Base-by-base conservation (phyloP, 2,797 vertebrate genomes). In the Myotis findleyi region DNA sequence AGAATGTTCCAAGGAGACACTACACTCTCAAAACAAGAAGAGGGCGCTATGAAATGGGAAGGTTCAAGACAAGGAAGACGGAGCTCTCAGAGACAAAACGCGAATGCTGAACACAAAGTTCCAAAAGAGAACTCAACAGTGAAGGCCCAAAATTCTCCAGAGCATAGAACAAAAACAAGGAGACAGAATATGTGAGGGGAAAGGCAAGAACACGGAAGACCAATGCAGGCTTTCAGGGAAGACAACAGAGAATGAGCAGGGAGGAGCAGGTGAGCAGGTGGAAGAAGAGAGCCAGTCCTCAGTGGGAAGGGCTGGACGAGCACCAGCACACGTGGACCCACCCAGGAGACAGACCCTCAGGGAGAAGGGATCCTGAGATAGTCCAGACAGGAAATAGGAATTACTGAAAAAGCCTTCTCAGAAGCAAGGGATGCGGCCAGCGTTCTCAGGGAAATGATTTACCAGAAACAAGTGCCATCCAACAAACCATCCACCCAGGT, bases 291-390 rank as follows among this genome's bases (percentile, higher is more conserved):
- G 11, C 20, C 5, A 6, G 33, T 5, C 23, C 82, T n/a, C 66
- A 12, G n/a, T 0, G 51, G 33, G 0, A 30, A 75, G 41, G 36
- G 44, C 76, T n/a, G 44, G 44, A 20, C 38, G n/a, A 14, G 73
- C 33, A 41, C 53, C 49, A 10, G 4, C 6, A 36, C 25, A 23
- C 12, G 33, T 2, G 76, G 16, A 30, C 13, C 20, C 38, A 18
- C 27, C 55, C 41, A 2, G 0, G 0, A 1, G 1, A 5, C 3
- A 14, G 3, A 30, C 5, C 47, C 23, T 3, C 7, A 7, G 57
- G 23, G 33, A 55, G 87, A 71, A 41, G 49, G 36, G 27, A 10
- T 16, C 44, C 55, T 23, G 1, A 36, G 27, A 47, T 36, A 20
- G 18, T 13, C 25, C 27, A 49, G 41, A 23, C 21, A 79, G 57